Evolutionary conservation across 2,888 invertebrate genomes (phyloP).

Genomic region (Drosophila birchii): DNA sequence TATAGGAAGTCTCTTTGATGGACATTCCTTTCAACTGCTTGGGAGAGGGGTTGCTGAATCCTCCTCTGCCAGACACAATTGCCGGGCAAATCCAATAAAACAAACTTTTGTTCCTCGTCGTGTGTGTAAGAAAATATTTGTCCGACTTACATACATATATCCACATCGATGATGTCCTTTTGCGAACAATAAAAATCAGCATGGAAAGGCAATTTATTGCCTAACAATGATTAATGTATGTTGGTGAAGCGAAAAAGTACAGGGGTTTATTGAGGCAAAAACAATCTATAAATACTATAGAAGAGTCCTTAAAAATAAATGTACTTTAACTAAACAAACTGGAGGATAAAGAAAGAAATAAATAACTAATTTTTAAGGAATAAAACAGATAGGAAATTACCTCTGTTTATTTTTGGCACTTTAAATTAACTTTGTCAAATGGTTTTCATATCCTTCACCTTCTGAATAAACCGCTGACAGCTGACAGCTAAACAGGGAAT

Average conservation of each 20-base stretch:
- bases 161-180: conserved; percentile 16
- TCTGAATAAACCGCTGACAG: conserved; percentile 36
- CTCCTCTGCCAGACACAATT: conserved; percentile 35
- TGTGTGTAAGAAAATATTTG: conserved; percentile 69
- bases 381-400: background rate
- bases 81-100: conserved; percentile 71
- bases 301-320: background rate
- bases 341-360: no score
- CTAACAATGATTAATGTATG: conserved; percentile 66
- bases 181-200: conserved; percentile 77
- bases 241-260: background rate
- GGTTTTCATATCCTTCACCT: conserved; percentile 2
- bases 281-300: background rate
- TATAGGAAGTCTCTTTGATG: conserved; percentile 70
- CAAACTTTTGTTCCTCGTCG: conserved; percentile 49
- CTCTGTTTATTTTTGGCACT: background rate
- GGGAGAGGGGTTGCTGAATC: conserved; percentile 38
- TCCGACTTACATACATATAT: conserved; percentile 49
- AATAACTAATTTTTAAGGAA: background rate
- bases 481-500: conserved; percentile 59
- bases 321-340: background rate
- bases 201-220: conserved; percentile 82
- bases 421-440: conserved; percentile 64
- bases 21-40: conserved; percentile 69
- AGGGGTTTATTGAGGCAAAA: background rate